These are phyloP conservation scores for Takifugu bimaculatus DNA, from an alignment of 2,113 vertebrate genomes.

Conservation along the genomic window DNA sequence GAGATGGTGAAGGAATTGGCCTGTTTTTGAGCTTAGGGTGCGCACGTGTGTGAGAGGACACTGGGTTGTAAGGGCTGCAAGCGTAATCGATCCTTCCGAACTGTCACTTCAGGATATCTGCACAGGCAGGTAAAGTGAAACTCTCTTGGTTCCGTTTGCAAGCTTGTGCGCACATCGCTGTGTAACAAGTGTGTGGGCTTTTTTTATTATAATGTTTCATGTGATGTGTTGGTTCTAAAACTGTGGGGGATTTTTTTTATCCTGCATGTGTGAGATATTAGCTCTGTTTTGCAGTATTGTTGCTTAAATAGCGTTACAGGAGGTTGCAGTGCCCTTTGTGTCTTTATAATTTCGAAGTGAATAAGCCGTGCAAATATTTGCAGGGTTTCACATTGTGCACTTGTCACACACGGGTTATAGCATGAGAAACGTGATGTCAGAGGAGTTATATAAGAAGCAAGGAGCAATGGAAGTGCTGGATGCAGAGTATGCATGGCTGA, in stretches of 20 bases:
- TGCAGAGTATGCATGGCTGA: slow-evolving; percentile 53
- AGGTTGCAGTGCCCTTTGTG: not conserved
- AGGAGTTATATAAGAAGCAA: slow-evolving; percentile 71
- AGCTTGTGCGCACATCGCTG: slow-evolving; percentile 14
- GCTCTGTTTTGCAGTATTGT: not conserved
- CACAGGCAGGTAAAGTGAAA: slow-evolving; percentile 58
- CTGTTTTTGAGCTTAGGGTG: slow-evolving; percentile 38
- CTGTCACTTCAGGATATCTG: slow-evolving; percentile 49
- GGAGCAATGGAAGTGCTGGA: slow-evolving; percentile 60
- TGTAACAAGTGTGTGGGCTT: slow-evolving; percentile 46
- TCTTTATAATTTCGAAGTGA: not conserved
- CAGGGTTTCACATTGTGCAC: slow-evolving; percentile 27
- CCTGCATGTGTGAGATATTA: not conserved
- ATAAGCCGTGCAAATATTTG: slow-evolving; percentile 1
- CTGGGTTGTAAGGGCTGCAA: slow-evolving; percentile 27
- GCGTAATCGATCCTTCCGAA: slow-evolving; percentile 47
- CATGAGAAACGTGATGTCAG: slow-evolving; percentile 63
- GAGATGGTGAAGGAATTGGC: slow-evolving; percentile 40
- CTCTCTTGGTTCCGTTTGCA: slow-evolving; percentile 5
- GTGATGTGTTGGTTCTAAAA: slow-evolving; percentile 28
- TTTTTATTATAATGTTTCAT: slow-evolving; percentile 4
- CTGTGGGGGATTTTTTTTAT: slow-evolving; percentile 15
- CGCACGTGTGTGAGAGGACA: slow-evolving; percentile 40
- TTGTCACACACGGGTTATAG: slow-evolving; percentile 64
- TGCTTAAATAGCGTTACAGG: not conserved